A percentile compares a stretch with the other conserved stretches of the same genome.
These are phyloP conservation scores for Drosophila dives DNA, from an alignment of 2,888 invertebrate species.

Conservation along the genomic window DNA sequence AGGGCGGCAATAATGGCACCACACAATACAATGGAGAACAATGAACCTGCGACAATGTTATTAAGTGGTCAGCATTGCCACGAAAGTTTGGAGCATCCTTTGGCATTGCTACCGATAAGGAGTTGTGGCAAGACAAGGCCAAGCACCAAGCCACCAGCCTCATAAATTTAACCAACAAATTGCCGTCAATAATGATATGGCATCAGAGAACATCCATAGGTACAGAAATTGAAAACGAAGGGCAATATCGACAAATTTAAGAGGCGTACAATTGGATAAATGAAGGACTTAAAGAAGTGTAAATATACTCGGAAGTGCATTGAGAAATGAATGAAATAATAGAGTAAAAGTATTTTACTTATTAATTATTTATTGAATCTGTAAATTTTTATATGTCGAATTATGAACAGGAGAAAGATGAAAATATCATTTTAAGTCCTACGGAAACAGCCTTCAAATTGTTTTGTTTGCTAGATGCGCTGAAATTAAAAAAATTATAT, in stretches of 20 bases:
- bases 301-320: constrained; percentile 4
- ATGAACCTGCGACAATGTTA: constrained; percentile 76
- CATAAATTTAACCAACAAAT: constrained; percentile 82
- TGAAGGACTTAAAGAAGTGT: constrained; percentile 9
- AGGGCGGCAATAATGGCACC: constrained; percentile 45
- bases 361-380: not conserved
- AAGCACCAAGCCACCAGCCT: constrained; percentile 39
- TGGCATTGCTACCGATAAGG: constrained; percentile 32
- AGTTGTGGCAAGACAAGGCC: constrained; percentile 18
- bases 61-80: constrained; percentile 66
- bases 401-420: not conserved
- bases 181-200: constrained; percentile 78
- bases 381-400: not conserved
- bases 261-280: constrained; percentile 7
- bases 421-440: not conserved
- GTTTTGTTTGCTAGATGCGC: too few species aligned
- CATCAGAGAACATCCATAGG: constrained; percentile 16
- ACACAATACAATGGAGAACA: constrained; percentile 66
- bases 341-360: not conserved
- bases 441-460: not conserved
- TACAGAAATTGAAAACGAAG: constrained; percentile 61
- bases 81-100: constrained; percentile 34
- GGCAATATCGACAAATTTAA: constrained; percentile 33
- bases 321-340: not conserved
- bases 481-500: not conserved